phyloP scores from a whole-genome alignment of 2,888 invertebrate genomes.

The Polyommatus iphigenia region DNA sequence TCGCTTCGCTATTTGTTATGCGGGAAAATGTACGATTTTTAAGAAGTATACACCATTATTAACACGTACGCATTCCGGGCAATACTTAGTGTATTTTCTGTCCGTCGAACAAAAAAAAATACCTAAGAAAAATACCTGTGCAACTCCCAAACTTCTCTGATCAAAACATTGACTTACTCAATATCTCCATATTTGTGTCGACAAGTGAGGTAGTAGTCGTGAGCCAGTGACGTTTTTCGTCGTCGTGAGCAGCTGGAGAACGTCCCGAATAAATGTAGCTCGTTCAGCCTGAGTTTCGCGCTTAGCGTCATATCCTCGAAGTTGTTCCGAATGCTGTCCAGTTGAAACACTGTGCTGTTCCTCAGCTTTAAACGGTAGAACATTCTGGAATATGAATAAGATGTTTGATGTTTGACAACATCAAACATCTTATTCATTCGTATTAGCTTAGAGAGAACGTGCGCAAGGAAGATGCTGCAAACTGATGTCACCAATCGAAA shows the following conservation, averaged over 20 bases:
- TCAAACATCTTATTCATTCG: no score
- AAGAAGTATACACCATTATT: no score
- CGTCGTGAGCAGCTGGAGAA: conserved; percentile 41
- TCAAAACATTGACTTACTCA: neutral
- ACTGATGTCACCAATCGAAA: no score
- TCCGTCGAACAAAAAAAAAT: neutral
- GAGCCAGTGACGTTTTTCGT: neutral
- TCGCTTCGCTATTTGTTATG: no score
- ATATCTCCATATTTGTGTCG: neutral
- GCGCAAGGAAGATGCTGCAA: no score
- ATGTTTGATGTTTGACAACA: no score
- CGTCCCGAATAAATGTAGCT: conserved; percentile 59
- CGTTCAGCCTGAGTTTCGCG: conserved; percentile 52
- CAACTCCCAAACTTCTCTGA: neutral
- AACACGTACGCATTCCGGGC: no score
- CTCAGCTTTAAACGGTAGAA: conserved; percentile 69
- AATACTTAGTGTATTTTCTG: no score
- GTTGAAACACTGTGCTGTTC: conserved; percentile 58
- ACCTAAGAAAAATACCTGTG: neutral
- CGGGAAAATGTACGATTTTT: no score
- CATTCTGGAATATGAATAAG: conserved; percentile 49
- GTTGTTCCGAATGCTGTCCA: conserved; percentile 52
- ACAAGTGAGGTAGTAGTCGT: neutral
- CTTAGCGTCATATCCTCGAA: conserved; percentile 51
- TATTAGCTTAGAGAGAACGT: no score